A percentile compares a stretch with the other conserved stretches of the same genome.
phyloP scores from a whole-genome alignment of 1,140 invertebrate species.

The Drosophila trapezifrons region DNA sequence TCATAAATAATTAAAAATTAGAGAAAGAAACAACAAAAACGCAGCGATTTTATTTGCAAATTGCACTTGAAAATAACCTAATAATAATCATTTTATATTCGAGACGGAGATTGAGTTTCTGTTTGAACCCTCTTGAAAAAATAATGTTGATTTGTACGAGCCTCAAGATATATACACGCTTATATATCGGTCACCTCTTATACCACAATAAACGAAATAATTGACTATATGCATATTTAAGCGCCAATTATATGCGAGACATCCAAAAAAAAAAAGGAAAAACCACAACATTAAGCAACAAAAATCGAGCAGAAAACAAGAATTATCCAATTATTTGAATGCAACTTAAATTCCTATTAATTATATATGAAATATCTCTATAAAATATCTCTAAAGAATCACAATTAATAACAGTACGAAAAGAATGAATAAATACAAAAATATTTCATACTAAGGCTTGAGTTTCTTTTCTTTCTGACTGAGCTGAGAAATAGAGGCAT shows the following conservation, averaged over 20 bases:
- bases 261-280: conserved; percentile 35
- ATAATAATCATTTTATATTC: conserved; percentile 38
- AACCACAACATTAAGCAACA: conserved; percentile 36
- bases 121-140: conserved; percentile 53
- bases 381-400: conserved; percentile 76
- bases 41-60: conserved; percentile 75
- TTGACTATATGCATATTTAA: conserved; percentile 70
- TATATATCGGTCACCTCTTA: conserved; percentile 62
- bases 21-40: conserved; percentile 52
- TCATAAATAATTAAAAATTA: conserved; percentile 69
- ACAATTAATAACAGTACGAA: conserved; percentile 71
- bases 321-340: conserved; percentile 74
- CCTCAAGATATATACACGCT: conserved; percentile 46
- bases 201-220: conserved; percentile 66
- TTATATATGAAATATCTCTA: conserved; percentile 79
- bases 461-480: not conserved
- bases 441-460: conserved; percentile 72
- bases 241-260: conserved; percentile 67
- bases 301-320: conserved; percentile 36
- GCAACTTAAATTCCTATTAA: conserved; percentile 83
- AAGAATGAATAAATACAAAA: conserved; percentile 71
- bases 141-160: conserved; percentile 58
- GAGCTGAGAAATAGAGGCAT: conserved; percentile 11
- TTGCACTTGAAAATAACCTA: conserved; percentile 56
- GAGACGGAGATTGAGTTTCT: conserved; percentile 51